These are phyloP conservation scores for Tenthredo distinguenda DNA, from an alignment of 2,888 invertebrate species.

Conservation along the genomic window DNA sequence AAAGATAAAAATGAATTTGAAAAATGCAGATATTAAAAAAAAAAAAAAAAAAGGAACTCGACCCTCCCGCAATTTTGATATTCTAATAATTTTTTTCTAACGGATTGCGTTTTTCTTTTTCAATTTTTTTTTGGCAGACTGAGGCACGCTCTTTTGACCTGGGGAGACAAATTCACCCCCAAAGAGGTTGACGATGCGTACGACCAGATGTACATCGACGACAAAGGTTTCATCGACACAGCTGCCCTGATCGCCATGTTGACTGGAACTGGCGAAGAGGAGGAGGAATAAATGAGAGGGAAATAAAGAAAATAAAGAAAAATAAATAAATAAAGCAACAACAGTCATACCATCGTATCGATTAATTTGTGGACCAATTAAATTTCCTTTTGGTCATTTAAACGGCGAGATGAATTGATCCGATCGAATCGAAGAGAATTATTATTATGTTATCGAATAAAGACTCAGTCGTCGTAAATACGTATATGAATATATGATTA, in stretches of 20 bases:
- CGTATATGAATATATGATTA: background rate
- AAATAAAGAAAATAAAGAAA: background rate
- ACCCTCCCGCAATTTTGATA: background rate
- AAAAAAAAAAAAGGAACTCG: background rate
- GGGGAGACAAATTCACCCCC: conserved; percentile 94
- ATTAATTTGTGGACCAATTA: conserved; percentile 8
- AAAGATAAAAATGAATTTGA: background rate
- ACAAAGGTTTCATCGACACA: conserved; percentile 94
- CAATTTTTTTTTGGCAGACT: conserved; percentile 80
- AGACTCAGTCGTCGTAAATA: background rate
- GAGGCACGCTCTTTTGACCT: conserved; percentile 94
- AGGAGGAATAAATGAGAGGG: conserved; percentile 81
- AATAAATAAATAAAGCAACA: background rate
- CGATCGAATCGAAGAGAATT: conserved; percentile 15
- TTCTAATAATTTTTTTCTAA: background rate
- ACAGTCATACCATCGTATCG: background rate
- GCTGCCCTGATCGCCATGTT: conserved; percentile 92
- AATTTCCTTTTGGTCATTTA: background rate
- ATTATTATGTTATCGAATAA: conserved; percentile 6
- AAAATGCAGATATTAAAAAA: background rate
- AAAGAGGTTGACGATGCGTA: conserved; percentile 95
- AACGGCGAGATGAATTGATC: background rate
- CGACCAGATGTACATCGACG: conserved; percentile 96
- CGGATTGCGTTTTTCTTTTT: background rate
- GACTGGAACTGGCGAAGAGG: conserved; percentile 92